phyloP scores from a whole-genome alignment of 1,140 invertebrate species.

The Aphelinus certus region DNA sequence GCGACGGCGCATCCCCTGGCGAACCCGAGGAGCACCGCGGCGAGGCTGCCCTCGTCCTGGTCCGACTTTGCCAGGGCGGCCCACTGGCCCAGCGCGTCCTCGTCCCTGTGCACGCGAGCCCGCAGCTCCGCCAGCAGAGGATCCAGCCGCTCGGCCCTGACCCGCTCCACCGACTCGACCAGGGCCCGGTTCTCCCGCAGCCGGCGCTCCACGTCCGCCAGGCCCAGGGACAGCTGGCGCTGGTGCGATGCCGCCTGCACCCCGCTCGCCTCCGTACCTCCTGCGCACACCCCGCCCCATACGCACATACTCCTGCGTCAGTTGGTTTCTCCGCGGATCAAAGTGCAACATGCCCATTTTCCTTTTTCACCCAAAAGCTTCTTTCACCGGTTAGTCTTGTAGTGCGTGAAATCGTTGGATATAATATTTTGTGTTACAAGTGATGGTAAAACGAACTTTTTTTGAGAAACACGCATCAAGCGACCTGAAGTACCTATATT shows the following conservation, averaged over 20 bases:
- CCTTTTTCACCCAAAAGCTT: too few species aligned
- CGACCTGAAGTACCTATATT: too few species aligned
- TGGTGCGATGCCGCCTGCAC: conserved; percentile 91
- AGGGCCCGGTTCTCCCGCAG: conserved; percentile 92
- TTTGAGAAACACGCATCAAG: too few species aligned
- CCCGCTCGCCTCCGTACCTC: conserved; percentile 48
- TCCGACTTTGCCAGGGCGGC: conserved; percentile 68
- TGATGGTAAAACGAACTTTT: too few species aligned
- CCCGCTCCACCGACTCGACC: conserved; percentile 83
- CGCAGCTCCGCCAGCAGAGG: conserved; percentile 69
- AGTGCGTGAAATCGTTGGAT: too few species aligned
- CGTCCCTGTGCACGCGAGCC: conserved; percentile 75
- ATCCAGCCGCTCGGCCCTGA: conserved; percentile 58
- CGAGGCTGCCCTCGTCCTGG: conserved; percentile 58
- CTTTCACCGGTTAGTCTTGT: too few species aligned
- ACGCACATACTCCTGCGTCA: too few species aligned
- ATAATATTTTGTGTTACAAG: too few species aligned
- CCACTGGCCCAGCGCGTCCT: conserved; percentile 76
- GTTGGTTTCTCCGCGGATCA: too few species aligned
- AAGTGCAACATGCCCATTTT: too few species aligned
- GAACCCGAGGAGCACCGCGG: conserved; percentile 80
- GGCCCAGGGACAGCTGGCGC: conserved; percentile 82
- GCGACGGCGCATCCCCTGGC: conserved; percentile 83
- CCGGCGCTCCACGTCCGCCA: conserved; percentile 84
- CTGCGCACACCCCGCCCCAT: too few species aligned